Evolutionary conservation across 2,113 vertebrate genomes (phyloP).

Genomic region (Muntiacus reevesi): DNA sequence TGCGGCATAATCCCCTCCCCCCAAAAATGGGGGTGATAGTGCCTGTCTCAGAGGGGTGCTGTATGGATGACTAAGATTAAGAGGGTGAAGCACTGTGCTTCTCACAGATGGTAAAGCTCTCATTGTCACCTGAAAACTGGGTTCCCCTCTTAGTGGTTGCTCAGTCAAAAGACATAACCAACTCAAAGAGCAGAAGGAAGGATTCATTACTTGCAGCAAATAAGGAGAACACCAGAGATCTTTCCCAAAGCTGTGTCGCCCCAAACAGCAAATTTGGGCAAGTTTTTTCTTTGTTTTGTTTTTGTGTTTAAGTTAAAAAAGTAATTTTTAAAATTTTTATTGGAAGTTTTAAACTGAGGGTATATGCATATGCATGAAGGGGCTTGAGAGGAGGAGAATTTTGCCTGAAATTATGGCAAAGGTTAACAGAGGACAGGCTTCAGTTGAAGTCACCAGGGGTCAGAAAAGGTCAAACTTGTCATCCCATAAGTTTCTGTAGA

Average conservation of each 20-base stretch:
- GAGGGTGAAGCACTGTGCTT: neutral
- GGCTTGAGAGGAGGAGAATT: neutral
- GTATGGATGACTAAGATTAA: neutral
- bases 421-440: neutral
- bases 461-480: neutral
- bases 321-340: neutral
- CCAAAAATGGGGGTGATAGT: neutral
- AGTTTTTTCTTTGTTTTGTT: neutral
- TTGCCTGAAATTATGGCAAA: neutral
- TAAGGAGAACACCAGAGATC: neutral
- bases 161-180: neutral
- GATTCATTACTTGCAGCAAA: neutral
- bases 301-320: neutral
- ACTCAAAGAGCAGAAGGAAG: neutral
- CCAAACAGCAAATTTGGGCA: neutral
- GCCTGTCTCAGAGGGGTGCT: neutral
- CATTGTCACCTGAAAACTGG: neutral
- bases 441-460: neutral
- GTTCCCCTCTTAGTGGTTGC: neutral
- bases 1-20: fast-evolving
- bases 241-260: neutral
- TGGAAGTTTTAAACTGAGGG: neutral
- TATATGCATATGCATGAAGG: neutral
- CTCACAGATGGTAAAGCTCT: neutral
- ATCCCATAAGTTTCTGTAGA: neutral